These are phyloP conservation scores for Takifugu bimaculatus DNA, from an alignment of 2,113 vertebrate genomes.

Conservation along the genomic window DNA sequence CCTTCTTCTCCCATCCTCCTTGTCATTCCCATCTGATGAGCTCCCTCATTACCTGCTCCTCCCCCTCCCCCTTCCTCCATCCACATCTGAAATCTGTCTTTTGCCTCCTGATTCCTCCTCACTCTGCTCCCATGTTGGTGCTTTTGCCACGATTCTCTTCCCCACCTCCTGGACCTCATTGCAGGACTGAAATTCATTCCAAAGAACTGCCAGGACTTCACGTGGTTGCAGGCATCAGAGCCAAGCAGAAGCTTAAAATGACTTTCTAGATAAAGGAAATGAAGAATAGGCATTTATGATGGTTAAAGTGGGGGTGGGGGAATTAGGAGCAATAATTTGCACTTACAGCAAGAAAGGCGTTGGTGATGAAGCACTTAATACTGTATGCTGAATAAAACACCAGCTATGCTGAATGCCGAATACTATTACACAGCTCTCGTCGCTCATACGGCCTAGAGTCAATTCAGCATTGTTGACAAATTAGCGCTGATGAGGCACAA, in stretches of 20 bases:
- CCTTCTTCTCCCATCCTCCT: constrained; percentile 1
- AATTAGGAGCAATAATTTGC: no score
- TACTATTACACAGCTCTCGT: no score
- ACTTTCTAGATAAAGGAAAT: no score
- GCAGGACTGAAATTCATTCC: neutral
- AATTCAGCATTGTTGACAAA: constrained; percentile 1
- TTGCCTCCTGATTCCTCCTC: constrained; percentile 21
- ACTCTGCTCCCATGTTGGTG: neutral
- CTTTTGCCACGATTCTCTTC: neutral
- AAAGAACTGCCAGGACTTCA: neutral
- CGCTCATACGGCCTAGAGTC: neutral
- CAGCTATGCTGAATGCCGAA: no score
- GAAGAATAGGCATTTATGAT: no score
- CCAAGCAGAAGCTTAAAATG: no score
- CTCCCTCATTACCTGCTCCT: neutral
- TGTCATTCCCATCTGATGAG: neutral
- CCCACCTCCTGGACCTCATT: constrained; percentile 39
- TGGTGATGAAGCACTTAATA: no score
- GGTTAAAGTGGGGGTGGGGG: no score
- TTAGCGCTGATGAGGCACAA: constrained; percentile 8
- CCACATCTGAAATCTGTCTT: constrained; percentile 24
- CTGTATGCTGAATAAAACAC: no score
- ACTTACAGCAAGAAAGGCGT: no score
- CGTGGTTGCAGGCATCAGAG: no score
- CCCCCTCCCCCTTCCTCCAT: neutral